These are phyloP conservation scores for Lycorma delicatula DNA, from an alignment of 1,140 invertebrate genomes.

Conservation along the genomic window DNA sequence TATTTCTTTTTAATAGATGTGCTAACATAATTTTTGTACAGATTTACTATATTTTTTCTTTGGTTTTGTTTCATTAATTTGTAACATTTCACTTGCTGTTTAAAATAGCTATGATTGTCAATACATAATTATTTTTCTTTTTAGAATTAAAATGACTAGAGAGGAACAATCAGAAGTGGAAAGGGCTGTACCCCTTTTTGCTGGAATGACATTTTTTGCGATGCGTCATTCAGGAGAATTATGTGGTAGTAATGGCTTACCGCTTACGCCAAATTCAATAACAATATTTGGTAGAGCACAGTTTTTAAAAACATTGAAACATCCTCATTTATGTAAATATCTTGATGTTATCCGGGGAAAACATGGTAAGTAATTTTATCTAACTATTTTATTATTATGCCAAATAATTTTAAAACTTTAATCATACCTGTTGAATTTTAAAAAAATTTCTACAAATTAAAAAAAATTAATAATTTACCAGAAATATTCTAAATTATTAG, in stretches of 20 bases:
- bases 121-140: no score
- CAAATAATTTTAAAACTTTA: not conserved
- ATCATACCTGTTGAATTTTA: not conserved
- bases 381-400: not conserved
- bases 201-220: constrained; percentile 84
- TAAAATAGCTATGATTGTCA: no score
- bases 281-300: constrained; percentile 86
- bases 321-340: constrained; percentile 78
- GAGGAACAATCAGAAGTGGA: not conserved
- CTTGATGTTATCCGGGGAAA: constrained; percentile 86
- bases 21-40: no score
- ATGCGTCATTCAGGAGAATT: constrained; percentile 81
- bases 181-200: constrained; percentile 42
- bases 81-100: no score
- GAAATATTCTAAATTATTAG: not conserved
- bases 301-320: constrained; percentile 65
- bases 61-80: no score
- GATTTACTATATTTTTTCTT: no score
- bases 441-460: not conserved
- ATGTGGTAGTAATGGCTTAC: constrained; percentile 91
- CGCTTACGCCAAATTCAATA: constrained; percentile 91
- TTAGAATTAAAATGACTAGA: no score
- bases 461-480: not conserved
- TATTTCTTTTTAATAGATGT: no score
- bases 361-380: constrained; percentile 61